Percentiles rank a stretch among this genome's conserved stretches.
Conservation (phyloP, 2,888 invertebrate species). For the Sinhomidia bicolor region DNA sequence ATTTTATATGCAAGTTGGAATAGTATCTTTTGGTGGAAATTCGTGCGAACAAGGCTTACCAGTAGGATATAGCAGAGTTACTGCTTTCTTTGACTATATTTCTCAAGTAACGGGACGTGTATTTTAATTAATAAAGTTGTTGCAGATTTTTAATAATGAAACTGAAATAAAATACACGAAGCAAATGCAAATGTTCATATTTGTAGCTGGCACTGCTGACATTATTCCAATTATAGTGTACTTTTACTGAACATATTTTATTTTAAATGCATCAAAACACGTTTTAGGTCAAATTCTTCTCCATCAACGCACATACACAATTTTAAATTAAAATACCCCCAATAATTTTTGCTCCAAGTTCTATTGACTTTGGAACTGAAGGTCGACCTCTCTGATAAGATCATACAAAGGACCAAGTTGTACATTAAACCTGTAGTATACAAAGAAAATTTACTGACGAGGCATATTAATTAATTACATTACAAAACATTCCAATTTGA, state of each 20-base stretch:
- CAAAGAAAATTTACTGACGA: neutral
- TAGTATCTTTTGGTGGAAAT: conserved; percentile 78
- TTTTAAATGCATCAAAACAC: no score
- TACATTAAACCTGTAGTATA: conserved; percentile 36
- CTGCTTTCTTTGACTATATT: conserved; percentile 79
- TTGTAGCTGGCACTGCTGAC: no score
- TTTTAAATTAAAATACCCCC: neutral
- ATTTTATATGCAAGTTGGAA: conserved; percentile 78
- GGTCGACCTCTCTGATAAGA: neutral
- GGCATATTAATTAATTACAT: neutral
- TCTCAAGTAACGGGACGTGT: conserved; percentile 71
- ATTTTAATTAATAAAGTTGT: conserved; percentile 46
- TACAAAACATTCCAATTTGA: neutral
- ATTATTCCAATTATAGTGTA: no score
- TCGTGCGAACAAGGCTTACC: conserved; percentile 79
- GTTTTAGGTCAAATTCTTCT: no score
- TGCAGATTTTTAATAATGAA: neutral
- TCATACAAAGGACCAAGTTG: conserved; percentile 41
- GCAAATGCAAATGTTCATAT: no score
- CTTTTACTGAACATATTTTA: no score
- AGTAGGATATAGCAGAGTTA: conserved; percentile 78
- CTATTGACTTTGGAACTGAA: neutral
- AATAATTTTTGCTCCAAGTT: neutral
- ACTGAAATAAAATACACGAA: neutral
- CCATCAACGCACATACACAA: no score